Evolutionary conservation across 2,797 vertebrate genomes (phyloP).

Genomic region (Okamejei kenojei): DNA sequence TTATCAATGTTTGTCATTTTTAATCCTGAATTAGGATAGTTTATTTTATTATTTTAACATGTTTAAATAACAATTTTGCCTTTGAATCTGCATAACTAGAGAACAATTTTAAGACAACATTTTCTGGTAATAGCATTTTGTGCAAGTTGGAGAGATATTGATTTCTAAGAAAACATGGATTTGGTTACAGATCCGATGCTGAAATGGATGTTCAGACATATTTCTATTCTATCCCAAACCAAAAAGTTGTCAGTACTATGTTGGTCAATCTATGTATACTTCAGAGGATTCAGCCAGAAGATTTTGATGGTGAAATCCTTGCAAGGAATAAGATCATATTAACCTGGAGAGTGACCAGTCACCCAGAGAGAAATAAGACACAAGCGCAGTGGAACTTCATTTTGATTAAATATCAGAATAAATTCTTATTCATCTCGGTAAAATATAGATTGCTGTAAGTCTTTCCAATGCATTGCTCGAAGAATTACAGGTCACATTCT

Average conservation of each 20-base stretch:
- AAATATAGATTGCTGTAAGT: neutral
- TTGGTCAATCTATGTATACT: neutral
- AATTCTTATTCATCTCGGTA: neutral
- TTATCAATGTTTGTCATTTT: no score
- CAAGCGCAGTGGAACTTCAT: neutral
- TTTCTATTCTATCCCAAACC: neutral
- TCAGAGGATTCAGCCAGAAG: neutral
- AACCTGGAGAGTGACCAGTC: neutral
- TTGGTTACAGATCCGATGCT: neutral
- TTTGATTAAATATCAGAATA: neutral
- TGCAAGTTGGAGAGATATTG: neutral
- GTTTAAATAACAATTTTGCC: no score
- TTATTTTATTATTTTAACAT: no score
- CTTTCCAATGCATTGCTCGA: neutral
- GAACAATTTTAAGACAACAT: no score
- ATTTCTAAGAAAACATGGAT: neutral
- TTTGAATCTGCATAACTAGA: no score
- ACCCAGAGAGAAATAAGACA: neutral
- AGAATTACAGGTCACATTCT: neutral
- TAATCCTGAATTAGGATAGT: no score
- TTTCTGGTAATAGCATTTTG: no score
- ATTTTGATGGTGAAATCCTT: neutral
- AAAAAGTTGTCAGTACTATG: neutral
- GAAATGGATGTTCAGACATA: neutral
- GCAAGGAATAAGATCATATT: neutral